Conservation (phyloP, 2,797 vertebrate species). For the Rhyacichthys aspro region DNA sequence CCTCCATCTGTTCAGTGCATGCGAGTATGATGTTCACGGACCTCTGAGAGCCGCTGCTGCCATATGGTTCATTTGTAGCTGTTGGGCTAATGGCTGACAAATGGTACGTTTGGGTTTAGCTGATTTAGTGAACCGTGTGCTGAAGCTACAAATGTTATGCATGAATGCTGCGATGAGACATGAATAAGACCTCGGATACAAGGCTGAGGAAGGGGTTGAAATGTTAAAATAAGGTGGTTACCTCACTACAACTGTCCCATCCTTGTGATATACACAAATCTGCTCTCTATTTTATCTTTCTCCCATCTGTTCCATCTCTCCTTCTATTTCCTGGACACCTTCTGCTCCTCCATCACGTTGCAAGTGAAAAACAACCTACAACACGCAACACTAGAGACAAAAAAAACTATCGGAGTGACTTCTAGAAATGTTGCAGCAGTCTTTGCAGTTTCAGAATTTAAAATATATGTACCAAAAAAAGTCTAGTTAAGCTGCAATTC, state of each 20-base stretch:
- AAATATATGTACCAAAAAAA: no score
- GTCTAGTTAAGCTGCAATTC: no score
- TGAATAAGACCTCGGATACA: neutral
- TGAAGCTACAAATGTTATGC: conserved; percentile 8
- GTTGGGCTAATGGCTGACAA: conserved; percentile 39
- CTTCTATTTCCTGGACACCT: conserved; percentile 26
- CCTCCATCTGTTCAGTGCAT: conserved; percentile 39
- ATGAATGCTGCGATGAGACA: conserved; percentile 5
- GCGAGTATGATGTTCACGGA: conserved; percentile 8
- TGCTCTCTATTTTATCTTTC: neutral
- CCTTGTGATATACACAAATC: neutral
- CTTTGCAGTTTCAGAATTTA: no score
- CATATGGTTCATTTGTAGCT: conserved; percentile 42
- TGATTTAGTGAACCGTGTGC: conserved; percentile 12
- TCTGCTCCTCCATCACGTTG: conserved; percentile 24
- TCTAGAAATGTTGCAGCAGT: no score
- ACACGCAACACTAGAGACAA: neutral
- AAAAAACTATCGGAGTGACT: no score
- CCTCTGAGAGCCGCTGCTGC: conserved; percentile 7
- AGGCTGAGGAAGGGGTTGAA: neutral
- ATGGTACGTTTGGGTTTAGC: conserved; percentile 12
- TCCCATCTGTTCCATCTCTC: conserved; percentile 37
- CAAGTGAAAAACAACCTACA: neutral
- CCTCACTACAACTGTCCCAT: neutral
- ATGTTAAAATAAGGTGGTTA: neutral